These are phyloP conservation scores for Heliconius congener DNA, from an alignment of 1,140 invertebrate genomes.

Conservation along the genomic window DNA sequence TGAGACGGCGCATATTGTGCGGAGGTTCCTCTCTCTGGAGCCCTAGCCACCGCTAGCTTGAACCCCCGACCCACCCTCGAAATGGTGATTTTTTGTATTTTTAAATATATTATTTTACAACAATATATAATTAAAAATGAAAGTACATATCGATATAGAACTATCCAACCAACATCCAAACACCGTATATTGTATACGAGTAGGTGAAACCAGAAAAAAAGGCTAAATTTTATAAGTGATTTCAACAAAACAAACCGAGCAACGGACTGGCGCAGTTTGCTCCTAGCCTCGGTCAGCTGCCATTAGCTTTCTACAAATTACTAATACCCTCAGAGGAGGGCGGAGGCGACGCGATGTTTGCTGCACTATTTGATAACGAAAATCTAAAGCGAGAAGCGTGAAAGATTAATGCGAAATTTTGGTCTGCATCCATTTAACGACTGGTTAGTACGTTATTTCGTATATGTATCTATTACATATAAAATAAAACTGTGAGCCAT, in stretches of 20 bases:
- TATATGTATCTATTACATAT: neutral
- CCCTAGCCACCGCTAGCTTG: too few species aligned
- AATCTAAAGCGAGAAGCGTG: conserved; percentile 1
- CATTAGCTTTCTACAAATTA: conserved; percentile 15
- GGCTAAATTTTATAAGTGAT: neutral
- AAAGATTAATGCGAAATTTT: conserved; percentile 18
- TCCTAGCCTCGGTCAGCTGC: neutral
- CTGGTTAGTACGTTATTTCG: neutral
- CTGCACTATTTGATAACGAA: conserved; percentile 17
- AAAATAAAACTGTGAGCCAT: too few species aligned
- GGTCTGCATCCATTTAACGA: neutral
- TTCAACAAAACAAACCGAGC: neutral
- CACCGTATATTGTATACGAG: too few species aligned
- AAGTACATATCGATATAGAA: too few species aligned
- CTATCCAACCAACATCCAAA: too few species aligned
- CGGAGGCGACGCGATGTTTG: conserved; percentile 13
- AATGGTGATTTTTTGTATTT: too few species aligned
- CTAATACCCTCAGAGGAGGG: conserved; percentile 7
- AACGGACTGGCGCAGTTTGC: neutral
- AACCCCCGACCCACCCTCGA: too few species aligned
- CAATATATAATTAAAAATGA: too few species aligned
- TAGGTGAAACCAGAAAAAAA: too few species aligned
- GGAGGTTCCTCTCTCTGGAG: too few species aligned
- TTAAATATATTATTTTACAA: too few species aligned
- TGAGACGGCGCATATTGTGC: too few species aligned